Conservation (phyloP, 2,888 invertebrate genomes). For the Steinernema hermaphroditum region DNA sequence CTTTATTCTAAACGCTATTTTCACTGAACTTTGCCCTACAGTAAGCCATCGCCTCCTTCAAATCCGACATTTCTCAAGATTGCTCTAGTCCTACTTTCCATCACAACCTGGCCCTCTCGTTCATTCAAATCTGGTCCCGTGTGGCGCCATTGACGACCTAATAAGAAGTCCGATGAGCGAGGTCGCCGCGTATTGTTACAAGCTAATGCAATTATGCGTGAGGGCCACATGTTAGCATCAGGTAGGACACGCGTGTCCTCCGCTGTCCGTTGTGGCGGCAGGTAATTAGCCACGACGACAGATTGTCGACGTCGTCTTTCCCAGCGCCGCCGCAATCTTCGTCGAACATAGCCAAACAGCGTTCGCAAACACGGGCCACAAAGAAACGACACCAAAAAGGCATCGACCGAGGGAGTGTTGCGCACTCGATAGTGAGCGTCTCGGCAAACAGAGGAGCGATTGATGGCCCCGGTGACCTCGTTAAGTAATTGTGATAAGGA, state of each 20-base stretch:
- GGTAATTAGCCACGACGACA: slow-evolving; percentile 28
- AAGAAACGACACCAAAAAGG: slow-evolving; percentile 30
- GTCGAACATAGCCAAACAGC: background rate
- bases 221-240: slow-evolving; percentile 27
- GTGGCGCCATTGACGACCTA: background rate
- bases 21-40: too few species aligned
- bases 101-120: background rate
- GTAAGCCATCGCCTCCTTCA: too few species aligned
- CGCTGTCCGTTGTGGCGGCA: background rate
- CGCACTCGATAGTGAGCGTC: slow-evolving; percentile 16
- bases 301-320: slow-evolving; percentile 26
- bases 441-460: slow-evolving; percentile 22
- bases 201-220: slow-evolving; percentile 31
- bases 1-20: too few species aligned
- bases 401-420: slow-evolving; percentile 11
- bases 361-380: slow-evolving; percentile 24
- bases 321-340: background rate
- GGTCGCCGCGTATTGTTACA: slow-evolving; percentile 26
- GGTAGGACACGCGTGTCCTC: slow-evolving; percentile 25
- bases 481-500: slow-evolving; percentile 15
- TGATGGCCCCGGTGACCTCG: slow-evolving; percentile 18
- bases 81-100: too few species aligned
- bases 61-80: too few species aligned
- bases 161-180: background rate
- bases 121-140: background rate